phyloP scores from a whole-genome alignment of 2,797 vertebrate species.

The Mastacembelus armatus region DNA sequence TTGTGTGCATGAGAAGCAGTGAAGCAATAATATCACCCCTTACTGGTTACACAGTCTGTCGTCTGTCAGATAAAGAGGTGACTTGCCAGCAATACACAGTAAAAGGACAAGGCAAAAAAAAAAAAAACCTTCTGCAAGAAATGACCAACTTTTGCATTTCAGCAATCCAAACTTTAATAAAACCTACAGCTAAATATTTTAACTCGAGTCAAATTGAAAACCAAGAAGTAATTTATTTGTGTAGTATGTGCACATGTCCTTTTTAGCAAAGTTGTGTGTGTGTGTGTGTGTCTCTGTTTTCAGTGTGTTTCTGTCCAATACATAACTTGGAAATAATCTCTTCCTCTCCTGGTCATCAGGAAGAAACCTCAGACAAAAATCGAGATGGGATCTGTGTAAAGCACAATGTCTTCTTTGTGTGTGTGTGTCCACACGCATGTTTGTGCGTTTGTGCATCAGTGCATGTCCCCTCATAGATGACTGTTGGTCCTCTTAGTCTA shows the following conservation, averaged over 20 bases:
- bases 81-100: conserved; percentile 41
- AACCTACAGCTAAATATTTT: conserved; percentile 41
- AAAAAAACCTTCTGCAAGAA: conserved; percentile 48
- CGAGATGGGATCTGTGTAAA: conserved; percentile 69
- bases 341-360: conserved; percentile 41
- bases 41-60: conserved; percentile 44
- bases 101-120: conserved; percentile 45
- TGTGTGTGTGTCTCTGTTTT: conserved; percentile 42
- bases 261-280: conserved; percentile 44
- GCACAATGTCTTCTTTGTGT: conserved; percentile 72
- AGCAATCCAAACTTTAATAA: conserved; percentile 34
- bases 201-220: conserved; percentile 41
- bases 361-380: conserved; percentile 50
- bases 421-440: conserved; percentile 44
- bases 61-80: conserved; percentile 42
- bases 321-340: conserved; percentile 29
- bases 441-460: conserved; percentile 54
- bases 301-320: conserved; percentile 40
- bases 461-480: conserved; percentile 78
- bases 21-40: conserved; percentile 78
- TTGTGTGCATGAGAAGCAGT: conserved; percentile 75
- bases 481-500: conserved; percentile 54
- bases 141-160: conserved; percentile 30
- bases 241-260: conserved; percentile 48
- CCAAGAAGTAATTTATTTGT: conserved; percentile 43